phyloP scores from a whole-genome alignment of 2,113 vertebrate genomes.

The Rhineura floridana region DNA sequence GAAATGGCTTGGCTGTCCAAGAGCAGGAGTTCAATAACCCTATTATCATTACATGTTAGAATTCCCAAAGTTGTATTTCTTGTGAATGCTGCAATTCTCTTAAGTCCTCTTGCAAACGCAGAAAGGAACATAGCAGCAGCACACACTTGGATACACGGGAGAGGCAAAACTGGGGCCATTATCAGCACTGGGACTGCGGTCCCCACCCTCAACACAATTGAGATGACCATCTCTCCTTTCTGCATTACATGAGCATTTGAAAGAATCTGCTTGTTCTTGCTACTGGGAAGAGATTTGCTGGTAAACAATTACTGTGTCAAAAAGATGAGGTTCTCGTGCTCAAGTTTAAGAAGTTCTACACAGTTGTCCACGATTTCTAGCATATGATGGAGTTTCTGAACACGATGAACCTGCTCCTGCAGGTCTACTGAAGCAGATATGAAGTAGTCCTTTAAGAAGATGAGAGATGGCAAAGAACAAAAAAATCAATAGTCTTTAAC shows the following conservation, averaged over 20 bases:
- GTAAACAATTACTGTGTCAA: constrained; percentile 86
- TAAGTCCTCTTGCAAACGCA: neutral
- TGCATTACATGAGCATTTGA: neutral
- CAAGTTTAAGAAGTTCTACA: constrained; percentile 85
- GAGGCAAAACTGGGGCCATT: constrained; percentile 4
- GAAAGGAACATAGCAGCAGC: neutral
- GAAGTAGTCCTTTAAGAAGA: constrained; percentile 84
- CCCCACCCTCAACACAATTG: neutral
- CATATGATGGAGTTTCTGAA: constrained; percentile 94
- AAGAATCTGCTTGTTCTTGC: neutral
- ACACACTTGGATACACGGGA: neutral
- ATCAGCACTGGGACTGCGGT: neutral
- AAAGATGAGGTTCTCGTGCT: constrained; percentile 89
- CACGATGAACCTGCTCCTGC: constrained; percentile 87
- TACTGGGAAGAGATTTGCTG: neutral
- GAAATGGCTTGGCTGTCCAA: neutral
- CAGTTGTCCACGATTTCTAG: constrained; percentile 90
- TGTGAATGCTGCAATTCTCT: neutral
- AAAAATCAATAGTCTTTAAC: neutral
- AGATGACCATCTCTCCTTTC: neutral
- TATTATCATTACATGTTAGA: too few species aligned
- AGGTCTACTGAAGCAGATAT: constrained; percentile 83
- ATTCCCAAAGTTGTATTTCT: neutral
- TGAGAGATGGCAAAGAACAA: neutral
- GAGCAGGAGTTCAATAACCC: neutral